Percentiles rank a stretch among this genome's conserved stretches.
Evolutionary conservation across 2,113 vertebrate species (phyloP).

Genomic region (Catagonus wagneri): DNA sequence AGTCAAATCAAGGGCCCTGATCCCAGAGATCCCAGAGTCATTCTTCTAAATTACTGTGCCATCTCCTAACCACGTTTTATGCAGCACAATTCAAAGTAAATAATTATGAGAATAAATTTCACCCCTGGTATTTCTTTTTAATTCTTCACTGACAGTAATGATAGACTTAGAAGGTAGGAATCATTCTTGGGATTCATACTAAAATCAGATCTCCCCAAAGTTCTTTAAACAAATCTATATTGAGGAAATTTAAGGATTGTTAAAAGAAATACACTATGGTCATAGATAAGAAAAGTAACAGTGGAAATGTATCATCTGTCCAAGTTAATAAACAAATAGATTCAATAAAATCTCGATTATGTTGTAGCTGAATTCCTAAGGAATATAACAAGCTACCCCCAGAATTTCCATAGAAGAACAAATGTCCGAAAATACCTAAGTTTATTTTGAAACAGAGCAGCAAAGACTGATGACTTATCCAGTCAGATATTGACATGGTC

Average conservation of each 20-base stretch:
- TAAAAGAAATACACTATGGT: conserved; percentile 29
- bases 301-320: neutral
- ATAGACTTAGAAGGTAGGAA: neutral
- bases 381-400: neutral
- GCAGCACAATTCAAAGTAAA: neutral
- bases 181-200: neutral
- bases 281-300: neutral
- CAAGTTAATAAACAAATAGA: neutral
- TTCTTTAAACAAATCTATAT: conserved; percentile 1
- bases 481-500: neutral
- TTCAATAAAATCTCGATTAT: neutral
- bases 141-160: neutral
- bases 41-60: neutral
- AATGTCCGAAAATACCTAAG: neutral
- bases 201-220: neutral
- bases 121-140: neutral
- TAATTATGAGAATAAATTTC: neutral
- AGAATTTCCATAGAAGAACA: neutral
- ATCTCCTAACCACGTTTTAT: neutral
- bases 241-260: neutral
- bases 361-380: neutral
- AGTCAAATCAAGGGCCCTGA: neutral
- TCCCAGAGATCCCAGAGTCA: neutral
- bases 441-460: neutral
- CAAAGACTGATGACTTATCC: neutral